A percentile compares a stretch with the other conserved stretches of the same genome.
phyloP scores from a whole-genome alignment of 1,140 invertebrate species.

The Brachionus rubens region DNA sequence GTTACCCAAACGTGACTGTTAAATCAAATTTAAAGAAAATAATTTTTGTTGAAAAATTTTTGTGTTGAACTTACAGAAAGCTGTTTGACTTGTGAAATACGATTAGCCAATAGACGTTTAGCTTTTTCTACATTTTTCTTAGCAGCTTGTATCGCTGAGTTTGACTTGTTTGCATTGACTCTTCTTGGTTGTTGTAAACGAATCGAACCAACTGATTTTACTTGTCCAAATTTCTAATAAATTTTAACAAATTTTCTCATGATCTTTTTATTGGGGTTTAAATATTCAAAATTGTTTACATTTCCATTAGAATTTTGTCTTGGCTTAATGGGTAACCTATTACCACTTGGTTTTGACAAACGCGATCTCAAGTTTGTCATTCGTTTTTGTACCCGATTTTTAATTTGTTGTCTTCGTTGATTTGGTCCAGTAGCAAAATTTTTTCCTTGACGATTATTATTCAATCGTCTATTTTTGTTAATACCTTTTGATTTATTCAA shows the following conservation, averaged over 20 bases:
- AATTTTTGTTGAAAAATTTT: too few species aligned
- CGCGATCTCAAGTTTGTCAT: background rate
- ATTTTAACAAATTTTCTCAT: background rate
- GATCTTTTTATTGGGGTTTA: background rate
- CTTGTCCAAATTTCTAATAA: background rate
- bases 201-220: background rate
- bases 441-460: background rate
- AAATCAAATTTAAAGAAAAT: too few species aligned
- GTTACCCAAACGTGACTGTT: too few species aligned
- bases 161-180: background rate
- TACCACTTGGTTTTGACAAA: too few species aligned
- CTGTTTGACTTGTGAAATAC: background rate
- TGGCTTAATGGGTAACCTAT: background rate
- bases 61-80: background rate
- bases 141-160: background rate
- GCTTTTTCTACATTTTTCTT: conserved; percentile 44
- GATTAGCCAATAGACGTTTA: background rate
- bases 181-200: conserved; percentile 2
- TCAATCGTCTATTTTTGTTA: background rate
- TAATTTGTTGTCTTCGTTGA: background rate
- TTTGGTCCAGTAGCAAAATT: background rate
- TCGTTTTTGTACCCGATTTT: background rate
- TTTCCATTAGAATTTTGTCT: background rate
- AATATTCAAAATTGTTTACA: background rate
- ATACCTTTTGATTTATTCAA: background rate